These are phyloP conservation scores for Petaurus breviceps DNA, from an alignment of 2,113 vertebrate genomes.

Conservation along the genomic window DNA sequence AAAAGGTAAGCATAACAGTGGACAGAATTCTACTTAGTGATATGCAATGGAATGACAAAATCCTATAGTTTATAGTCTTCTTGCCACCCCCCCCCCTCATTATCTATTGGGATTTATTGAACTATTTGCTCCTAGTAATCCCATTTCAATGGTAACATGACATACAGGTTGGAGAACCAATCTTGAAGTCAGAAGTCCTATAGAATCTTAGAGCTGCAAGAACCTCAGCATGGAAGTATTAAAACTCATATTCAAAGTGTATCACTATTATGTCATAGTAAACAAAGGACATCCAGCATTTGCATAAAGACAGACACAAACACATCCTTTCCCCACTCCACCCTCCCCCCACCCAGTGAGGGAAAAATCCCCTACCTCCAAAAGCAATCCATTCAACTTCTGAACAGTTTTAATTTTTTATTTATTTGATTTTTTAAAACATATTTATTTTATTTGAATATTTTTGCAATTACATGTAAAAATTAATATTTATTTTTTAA, in stretches of 20 bases:
- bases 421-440: too few species aligned
- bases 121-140: neutral
- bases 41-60: neutral
- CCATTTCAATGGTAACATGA: neutral
- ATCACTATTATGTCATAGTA: neutral
- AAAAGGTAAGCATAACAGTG: neutral
- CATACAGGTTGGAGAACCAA: neutral
- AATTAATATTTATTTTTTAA: too few species aligned
- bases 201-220: neutral
- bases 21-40: neutral
- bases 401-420: neutral
- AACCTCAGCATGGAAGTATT: neutral
- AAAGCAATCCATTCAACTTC: neutral
- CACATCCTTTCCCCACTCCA: too few species aligned
- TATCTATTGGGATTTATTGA: neutral
- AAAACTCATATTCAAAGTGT: neutral
- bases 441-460: neutral
- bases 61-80: neutral
- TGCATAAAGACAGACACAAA: neutral
- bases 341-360: neutral
- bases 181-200: neutral
- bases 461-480: neutral
- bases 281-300: too few species aligned
- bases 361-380: neutral
- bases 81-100: neutral